Base-by-base conservation (phyloP, 2,797 vertebrate genomes). In the Falco concolor region DNA sequence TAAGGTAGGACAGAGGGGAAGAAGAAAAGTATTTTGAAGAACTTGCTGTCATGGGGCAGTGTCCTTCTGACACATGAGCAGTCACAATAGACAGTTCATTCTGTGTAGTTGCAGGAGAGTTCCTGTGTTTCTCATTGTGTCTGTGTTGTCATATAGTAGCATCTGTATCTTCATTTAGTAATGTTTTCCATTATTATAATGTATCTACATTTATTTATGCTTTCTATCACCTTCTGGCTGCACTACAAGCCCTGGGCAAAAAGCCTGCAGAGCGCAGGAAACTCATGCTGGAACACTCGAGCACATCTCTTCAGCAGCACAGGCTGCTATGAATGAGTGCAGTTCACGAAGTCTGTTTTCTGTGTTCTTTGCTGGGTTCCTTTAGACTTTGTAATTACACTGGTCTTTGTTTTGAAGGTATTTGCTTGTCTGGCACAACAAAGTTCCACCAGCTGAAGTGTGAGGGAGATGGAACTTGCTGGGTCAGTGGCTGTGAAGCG, bases 181-280 rank as follows among this genome's bases (percentile, higher is more conserved):
- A 13, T 79, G 40, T 76, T 92, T 90, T 67, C 63, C 67, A 44
- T 94, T 93, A 76, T 74, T 80, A 21, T 82, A 76, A 44, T 65
- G 63, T 56, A 40, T 53, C 84, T 84, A 3, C 59, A 42, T 12
- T 94, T 92, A 69, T 90, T 93, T 73, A 49, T 90, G 84, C n/a
- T 84, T 87, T 84, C 87, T 8, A 17, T 89, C 86, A 34, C 59
- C 86, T 89, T 40, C 90, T 96, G 94, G 80, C 88, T 94, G 70
- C n/a, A 3, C 63, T 42, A 0, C n/a, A 40, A 0, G 85, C 79
- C 47, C 90, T 49, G 92, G 86, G 80, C 93, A 93, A 74, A 40
- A 44, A 42, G 79, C 85, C 79, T 13, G 8, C 61, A 19, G 87
- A 57, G 72, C 69, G 61, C 50, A 27, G 80, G 95, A 10, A 84